These are phyloP conservation scores for Clostera curtula DNA, from an alignment of 2,888 invertebrate species.

Conservation along the genomic window DNA sequence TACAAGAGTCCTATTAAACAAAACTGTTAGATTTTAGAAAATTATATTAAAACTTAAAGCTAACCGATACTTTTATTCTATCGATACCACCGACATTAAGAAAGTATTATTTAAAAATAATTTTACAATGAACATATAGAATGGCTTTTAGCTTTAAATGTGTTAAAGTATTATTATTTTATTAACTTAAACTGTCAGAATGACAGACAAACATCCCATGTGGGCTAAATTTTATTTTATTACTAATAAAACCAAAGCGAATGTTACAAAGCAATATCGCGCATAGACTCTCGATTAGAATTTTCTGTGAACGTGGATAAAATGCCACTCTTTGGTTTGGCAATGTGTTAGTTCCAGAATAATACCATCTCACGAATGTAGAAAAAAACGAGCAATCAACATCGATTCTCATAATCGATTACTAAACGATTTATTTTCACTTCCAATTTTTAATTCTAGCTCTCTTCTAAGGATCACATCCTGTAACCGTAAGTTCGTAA, in stretches of 20 bases:
- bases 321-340: slow-evolving; percentile 53
- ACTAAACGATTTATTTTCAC: no score
- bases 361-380: slow-evolving; percentile 5
- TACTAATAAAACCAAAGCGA: slow-evolving; percentile 33
- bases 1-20: slow-evolving; percentile 35
- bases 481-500: slow-evolving; percentile 48
- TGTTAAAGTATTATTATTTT: no score
- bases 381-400: slow-evolving; percentile 13
- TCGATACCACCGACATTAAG: no score
- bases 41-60: slow-evolving; percentile 33
- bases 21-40: slow-evolving; percentile 25
- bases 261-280: no score
- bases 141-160: no score
- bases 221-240: no score
- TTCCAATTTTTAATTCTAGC: slow-evolving; percentile 39
- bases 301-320: no score
- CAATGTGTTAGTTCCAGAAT: slow-evolving; percentile 26
- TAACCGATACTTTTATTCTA: slow-evolving; percentile 11
- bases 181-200: no score
- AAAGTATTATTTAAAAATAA: slow-evolving; percentile 13
- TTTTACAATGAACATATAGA: no score
- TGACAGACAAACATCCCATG: no score
- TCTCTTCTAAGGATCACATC: slow-evolving; percentile 58
- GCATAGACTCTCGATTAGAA: no score
- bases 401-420: no score